A percentile compares a stretch with the other conserved stretches of the same genome.
phyloP scores from a whole-genome alignment of 2,888 invertebrate genomes.

The Plebejus argus region DNA sequence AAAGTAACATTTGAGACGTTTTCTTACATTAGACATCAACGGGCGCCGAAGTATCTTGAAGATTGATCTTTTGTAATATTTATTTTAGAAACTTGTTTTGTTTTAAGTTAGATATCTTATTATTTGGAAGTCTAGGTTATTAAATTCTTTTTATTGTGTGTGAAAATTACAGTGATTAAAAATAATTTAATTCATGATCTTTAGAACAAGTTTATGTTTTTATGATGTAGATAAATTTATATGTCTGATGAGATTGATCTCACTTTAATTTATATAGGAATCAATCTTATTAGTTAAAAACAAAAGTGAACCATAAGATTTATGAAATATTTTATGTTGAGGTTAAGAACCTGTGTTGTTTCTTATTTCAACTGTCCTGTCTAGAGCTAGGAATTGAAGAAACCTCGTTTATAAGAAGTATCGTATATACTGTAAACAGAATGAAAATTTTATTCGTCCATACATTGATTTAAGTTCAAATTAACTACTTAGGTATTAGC shows the following conservation, averaged over 20 bases:
- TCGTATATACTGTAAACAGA: not conserved
- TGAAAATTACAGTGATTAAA: not conserved
- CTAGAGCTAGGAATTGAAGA: too few relatives aligned
- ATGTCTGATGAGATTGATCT: not conserved
- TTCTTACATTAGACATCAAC: conserved; percentile 30
- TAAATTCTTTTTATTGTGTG: not conserved
- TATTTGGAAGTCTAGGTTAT: not conserved
- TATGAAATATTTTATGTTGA: not conserved
- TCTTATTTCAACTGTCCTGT: not conserved
- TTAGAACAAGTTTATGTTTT: not conserved
- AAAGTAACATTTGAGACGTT: not conserved
- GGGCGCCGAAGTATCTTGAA: conserved; percentile 14
- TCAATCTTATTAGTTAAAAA: not conserved
- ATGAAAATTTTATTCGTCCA: not conserved
- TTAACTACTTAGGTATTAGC: too few relatives aligned
- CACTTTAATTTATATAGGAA: not conserved
- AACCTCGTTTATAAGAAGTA: too few relatives aligned
- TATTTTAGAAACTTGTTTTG: not conserved
- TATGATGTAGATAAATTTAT: not conserved
- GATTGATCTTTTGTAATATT: not conserved
- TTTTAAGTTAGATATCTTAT: not conserved
- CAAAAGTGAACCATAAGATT: not conserved
- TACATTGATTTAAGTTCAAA: too few relatives aligned
- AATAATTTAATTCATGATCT: not conserved
- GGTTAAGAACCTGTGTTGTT: not conserved